Evolutionary conservation across 2,888 invertebrate species (phyloP).

Genomic region (Amphipyra tragopoginis): DNA sequence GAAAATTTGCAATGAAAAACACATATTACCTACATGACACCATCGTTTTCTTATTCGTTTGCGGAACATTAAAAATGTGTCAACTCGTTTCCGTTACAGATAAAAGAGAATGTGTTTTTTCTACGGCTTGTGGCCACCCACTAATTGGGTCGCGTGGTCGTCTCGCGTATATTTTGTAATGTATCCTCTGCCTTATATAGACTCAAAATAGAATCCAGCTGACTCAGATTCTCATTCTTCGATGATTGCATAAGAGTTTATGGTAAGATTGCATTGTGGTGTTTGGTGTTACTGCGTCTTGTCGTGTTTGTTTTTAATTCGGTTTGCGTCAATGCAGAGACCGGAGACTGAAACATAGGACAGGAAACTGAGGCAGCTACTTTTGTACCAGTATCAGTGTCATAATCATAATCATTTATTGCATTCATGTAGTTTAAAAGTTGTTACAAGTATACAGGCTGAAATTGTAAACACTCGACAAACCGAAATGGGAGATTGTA

Average conservation of each 20-base stretch:
- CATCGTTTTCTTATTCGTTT: constrained; percentile 21
- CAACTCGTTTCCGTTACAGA: constrained; percentile 72
- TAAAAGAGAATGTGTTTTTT: constrained; percentile 68
- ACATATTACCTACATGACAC: background rate
- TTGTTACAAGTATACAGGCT: no score
- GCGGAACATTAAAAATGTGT: constrained; percentile 64
- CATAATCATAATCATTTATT: no score
- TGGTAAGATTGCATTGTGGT: background rate
- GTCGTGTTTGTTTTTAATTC: no score
- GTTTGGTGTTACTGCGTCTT: background rate
- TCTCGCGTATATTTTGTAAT: constrained; percentile 67
- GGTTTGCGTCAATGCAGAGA: no score
- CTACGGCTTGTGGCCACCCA: constrained; percentile 51
- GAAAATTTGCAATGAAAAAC: no score
- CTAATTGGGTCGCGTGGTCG: constrained; percentile 66
- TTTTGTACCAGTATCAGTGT: no score
- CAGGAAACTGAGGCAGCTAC: no score
- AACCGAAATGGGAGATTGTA: no score
- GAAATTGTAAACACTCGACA: no score
- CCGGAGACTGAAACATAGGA: no score
- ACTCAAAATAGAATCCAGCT: constrained; percentile 47
- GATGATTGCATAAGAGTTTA: constrained; percentile 14
- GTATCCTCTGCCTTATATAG: constrained; percentile 62
- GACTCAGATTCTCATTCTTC: constrained; percentile 22
- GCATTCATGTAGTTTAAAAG: no score